A percentile compares a stretch with the other conserved stretches of the same genome.
phyloP scores from a whole-genome alignment of 2,113 vertebrate species.

The Albula glossodonta region DNA sequence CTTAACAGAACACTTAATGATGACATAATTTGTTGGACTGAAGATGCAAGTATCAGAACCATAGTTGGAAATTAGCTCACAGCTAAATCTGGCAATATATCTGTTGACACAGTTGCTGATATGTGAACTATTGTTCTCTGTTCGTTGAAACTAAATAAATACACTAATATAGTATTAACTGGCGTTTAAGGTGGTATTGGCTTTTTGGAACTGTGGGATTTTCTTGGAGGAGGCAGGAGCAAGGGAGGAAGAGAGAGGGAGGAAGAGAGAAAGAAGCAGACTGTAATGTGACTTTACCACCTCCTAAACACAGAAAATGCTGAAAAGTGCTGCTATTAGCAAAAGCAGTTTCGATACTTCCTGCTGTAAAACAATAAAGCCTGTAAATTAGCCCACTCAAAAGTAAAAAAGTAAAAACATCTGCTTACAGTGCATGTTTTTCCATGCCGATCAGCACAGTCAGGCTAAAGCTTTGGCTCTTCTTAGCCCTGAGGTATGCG shows the following conservation, averaged over 20 bases:
- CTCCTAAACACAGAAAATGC: background rate
- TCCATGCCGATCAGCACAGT: background rate
- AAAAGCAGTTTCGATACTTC: background rate
- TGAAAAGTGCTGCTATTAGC: background rate
- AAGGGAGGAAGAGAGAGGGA: slow-evolving; percentile 9
- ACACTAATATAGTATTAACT: no score
- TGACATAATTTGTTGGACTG: no score
- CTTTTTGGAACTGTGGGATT: no score
- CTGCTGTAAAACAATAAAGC: background rate
- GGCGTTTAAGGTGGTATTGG: no score
- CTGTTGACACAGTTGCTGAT: no score
- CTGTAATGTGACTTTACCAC: background rate
- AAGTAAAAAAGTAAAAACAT: background rate
- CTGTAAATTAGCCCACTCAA: background rate
- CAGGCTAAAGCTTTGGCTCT: background rate
- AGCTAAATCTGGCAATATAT: no score
- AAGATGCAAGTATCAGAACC: no score
- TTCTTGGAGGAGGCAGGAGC: no score
- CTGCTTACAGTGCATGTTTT: background rate
- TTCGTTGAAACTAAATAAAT: no score
- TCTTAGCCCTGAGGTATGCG: slow-evolving; percentile 24
- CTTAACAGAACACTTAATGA: no score
- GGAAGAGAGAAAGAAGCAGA: background rate
- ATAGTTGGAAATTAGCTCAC: no score
- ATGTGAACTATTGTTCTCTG: no score